Evolutionary conservation across 2,113 vertebrate species (phyloP), one percentile per base, ranked within the genome.

Genomic region (Alexandromys fortis): DNA sequence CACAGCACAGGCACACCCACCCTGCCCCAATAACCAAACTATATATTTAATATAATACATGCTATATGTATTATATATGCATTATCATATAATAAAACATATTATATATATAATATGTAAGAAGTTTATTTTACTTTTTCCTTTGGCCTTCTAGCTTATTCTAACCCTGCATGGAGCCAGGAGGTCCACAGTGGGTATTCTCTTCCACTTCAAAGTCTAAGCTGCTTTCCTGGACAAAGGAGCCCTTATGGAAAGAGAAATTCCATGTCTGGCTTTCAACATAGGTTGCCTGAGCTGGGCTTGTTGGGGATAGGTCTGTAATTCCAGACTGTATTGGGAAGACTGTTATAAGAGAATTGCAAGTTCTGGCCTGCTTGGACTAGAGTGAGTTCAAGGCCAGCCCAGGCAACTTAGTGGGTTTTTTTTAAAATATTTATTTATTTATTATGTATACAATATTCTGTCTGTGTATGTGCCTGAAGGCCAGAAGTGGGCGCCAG

Each of bases 191-290:
- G 22, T 8, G 4, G 14, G 0, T 26, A 21, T 87, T 26, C 19
- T 9, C 45, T 42, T 55, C 28, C 7, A 38, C 10, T 35, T 42
- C 17, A 79, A 65, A 83, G 52, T 1, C 86, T 1, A 12, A 88
- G 47, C 35, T 16, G 42, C 61, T 42, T 82, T 45, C 35, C 77
- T 55, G 26, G 38, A 86, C 72, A 72, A 88, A 68, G 68, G 4
- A 1, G 1, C 38, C 78, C 83, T 78, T 93, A 33, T 61, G 16
- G 8, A 8, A 78, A 95, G 68, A 92, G 55, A 33, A 94, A 67
- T 38, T 91, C 82, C n/a, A 42, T 24, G 47, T 47, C 33, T 94
- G 86, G 55, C 17, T 96, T 93, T 90, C 67, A 82, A 85, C 88
- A 49, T 52, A 30, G 73, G 2, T 33, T 75, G 12, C 47, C 73